phyloP scores from a whole-genome alignment of 2,113 vertebrate species.

The Cnemophilus loriae region DNA sequence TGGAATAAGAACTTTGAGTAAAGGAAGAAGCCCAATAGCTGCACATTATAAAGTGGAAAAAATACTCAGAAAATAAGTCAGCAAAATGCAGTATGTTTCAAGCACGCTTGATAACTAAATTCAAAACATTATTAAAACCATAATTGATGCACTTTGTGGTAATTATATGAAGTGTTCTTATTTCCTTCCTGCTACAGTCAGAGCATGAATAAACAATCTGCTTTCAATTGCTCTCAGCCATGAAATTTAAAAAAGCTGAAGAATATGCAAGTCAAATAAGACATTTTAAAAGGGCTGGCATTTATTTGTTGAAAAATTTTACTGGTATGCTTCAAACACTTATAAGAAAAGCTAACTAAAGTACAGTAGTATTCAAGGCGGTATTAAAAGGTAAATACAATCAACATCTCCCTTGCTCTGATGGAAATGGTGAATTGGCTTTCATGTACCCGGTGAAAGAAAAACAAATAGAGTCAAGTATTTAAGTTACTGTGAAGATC shows the following conservation, averaged over 20 bases:
- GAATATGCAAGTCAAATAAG: conserved; percentile 4
- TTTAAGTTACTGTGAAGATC: background rate
- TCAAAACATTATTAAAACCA: conserved; percentile 52
- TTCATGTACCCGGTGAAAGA: background rate
- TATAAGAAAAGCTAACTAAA: background rate
- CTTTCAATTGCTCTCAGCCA: conserved; percentile 15
- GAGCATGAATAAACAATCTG: conserved; percentile 55
- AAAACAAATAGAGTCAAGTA: background rate
- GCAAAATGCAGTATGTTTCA: conserved; percentile 23
- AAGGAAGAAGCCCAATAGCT: background rate
- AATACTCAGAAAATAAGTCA: background rate
- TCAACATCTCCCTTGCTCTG: background rate
- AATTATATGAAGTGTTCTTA: conserved; percentile 46
- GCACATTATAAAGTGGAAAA: background rate
- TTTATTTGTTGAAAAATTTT: background rate
- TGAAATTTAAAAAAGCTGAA: background rate
- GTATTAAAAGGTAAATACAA: background rate
- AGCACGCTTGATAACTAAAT: conserved; percentile 22
- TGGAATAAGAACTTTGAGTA: background rate
- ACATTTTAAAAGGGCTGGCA: background rate
- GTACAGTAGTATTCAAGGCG: background rate
- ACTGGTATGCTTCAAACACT: background rate
- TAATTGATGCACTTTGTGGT: conserved; percentile 40
- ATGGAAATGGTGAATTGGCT: background rate
- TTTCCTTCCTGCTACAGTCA: conserved; percentile 55